Evolutionary conservation across 2,888 invertebrate species (phyloP).

Genomic region (Netelia fuscicornis): DNA sequence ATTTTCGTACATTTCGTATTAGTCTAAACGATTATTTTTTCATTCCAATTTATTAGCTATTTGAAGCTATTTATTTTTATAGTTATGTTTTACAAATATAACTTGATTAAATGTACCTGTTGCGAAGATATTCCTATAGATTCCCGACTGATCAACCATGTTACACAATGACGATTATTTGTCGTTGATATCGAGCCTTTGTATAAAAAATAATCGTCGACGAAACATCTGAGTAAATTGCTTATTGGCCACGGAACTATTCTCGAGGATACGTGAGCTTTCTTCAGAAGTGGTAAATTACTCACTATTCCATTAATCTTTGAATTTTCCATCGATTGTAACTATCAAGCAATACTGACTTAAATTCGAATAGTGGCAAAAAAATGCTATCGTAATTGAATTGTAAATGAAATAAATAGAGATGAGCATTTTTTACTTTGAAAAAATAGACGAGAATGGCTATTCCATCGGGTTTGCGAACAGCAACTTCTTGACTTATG

Average conservation of each 20-base stretch:
- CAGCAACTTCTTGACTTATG: constrained; percentile 87
- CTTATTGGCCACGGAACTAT: constrained; percentile 86
- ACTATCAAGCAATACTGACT: constrained; percentile 75
- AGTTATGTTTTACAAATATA: not conserved
- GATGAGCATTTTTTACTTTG: constrained; percentile 82
- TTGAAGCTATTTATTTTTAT: constrained; percentile 18
- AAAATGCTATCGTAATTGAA: constrained; percentile 37
- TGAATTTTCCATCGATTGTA: constrained; percentile 86
- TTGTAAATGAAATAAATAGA: not conserved
- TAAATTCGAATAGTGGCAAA: not conserved
- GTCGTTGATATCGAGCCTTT: constrained; percentile 87
- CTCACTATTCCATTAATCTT: constrained; percentile 85
- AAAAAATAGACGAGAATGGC: constrained; percentile 88
- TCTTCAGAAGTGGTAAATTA: constrained; percentile 85
- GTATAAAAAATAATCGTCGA: constrained; percentile 88
- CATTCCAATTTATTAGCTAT: not conserved
- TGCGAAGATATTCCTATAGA: constrained; percentile 87
- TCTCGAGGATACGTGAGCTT: constrained; percentile 85
- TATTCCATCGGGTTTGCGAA: constrained; percentile 87
- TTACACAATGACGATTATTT: constrained; percentile 85
- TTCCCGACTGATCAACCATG: constrained; percentile 88
- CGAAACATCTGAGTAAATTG: constrained; percentile 86
- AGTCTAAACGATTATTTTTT: too few relatives aligned
- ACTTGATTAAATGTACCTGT: constrained; percentile 85
- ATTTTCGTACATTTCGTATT: not conserved